phyloP scores from a whole-genome alignment of 1,140 invertebrate species.

The Drosophila sp. region DNA sequence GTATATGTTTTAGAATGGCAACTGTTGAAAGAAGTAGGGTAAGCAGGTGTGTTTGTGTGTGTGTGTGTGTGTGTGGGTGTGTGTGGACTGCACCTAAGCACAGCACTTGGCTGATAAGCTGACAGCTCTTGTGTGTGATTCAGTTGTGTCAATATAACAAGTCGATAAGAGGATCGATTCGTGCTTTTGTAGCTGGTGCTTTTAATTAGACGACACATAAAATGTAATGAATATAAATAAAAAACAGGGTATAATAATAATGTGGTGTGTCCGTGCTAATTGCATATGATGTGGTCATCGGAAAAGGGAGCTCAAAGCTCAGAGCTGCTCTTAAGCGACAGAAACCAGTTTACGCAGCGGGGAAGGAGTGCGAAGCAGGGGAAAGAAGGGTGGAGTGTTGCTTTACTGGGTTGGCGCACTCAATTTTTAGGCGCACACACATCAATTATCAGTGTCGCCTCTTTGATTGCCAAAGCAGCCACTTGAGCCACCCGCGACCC shows the following conservation, averaged over 20 bases:
- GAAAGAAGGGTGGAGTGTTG: too few species aligned
- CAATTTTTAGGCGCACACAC: slow-evolving; percentile 63
- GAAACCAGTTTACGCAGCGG: slow-evolving; percentile 44
- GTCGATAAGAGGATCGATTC: slow-evolving; percentile 35
- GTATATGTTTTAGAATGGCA: too few species aligned
- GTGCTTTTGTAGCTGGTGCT: slow-evolving; percentile 24
- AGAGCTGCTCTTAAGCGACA: slow-evolving; percentile 21
- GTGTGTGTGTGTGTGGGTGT: not conserved
- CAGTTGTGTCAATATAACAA: slow-evolving; percentile 45
- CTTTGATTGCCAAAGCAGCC: slow-evolving; percentile 79
- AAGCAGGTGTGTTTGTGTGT: too few species aligned
- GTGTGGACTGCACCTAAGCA: slow-evolving; percentile 25
- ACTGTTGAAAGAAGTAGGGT: too few species aligned
- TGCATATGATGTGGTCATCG: slow-evolving; percentile 16
- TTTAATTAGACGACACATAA: slow-evolving; percentile 50
- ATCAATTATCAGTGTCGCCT: slow-evolving; percentile 73
- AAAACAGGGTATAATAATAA: slow-evolving; percentile 3
- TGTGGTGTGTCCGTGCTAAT: slow-evolving; percentile 29
- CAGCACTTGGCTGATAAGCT: slow-evolving; percentile 44
- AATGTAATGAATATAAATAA: slow-evolving; percentile 19
- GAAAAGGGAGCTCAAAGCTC: not conserved
- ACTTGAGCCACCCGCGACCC: slow-evolving; percentile 64
- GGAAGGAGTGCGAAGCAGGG: too few species aligned
- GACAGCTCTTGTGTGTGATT: slow-evolving; percentile 38
- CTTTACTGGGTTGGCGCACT: slow-evolving; percentile 4